Base-by-base conservation (phyloP, 2,113 vertebrate genomes). In the Phodopus roborovskii region DNA sequence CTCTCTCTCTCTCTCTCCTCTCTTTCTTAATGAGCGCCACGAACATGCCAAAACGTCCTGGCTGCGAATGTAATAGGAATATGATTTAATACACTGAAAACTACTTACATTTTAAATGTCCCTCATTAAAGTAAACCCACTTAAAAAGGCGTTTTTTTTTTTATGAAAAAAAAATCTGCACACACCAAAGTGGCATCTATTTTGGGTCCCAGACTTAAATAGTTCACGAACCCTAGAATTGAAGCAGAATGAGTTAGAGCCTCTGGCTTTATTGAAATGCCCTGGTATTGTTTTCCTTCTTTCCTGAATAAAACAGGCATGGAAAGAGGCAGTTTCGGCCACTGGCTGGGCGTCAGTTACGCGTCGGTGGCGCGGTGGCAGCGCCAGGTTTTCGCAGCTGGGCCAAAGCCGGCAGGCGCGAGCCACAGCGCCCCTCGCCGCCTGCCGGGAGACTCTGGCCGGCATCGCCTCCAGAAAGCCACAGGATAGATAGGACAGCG, bases 361-460 rank as follows among this genome's bases (percentile, higher is more conserved):
- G 28, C 0, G 0, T 6, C 2, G 62, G 91, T 9, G 82, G 64
- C 30, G 58, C 36, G 15, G 20, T 48, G 68, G 62, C 85, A 10
- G 94, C 45, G 74, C 94, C 16, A 16, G 42, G 42, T 45, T 75
- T 36, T 56, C 30, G 30, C 56, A 33, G 42, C 0, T 6, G 68
- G 88, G 68, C 2, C 66, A 71, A 70, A 28, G 70, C 96, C 92
- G 58, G 78, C 92, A 71, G 90, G 68, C 95, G 53, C 95, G 86
- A 75, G 97, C 98, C 98, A 98, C 98, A 98, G 98, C 98, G 98
- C 98, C 98, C 96, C 98, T 99, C 98, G 98, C 95, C 82, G 97
- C 2, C 79, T 24, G 81, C 71, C 45, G 94, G 90, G 97, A 60
- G 97, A 92, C 90, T 48, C 92, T 17, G 66, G 53, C 88, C 93